These are phyloP conservation scores for Halisarca cf. caerulea DNA, from an alignment of 37 sponge, comb jelly and placozoan genomes.

Conservation along the genomic window DNA sequence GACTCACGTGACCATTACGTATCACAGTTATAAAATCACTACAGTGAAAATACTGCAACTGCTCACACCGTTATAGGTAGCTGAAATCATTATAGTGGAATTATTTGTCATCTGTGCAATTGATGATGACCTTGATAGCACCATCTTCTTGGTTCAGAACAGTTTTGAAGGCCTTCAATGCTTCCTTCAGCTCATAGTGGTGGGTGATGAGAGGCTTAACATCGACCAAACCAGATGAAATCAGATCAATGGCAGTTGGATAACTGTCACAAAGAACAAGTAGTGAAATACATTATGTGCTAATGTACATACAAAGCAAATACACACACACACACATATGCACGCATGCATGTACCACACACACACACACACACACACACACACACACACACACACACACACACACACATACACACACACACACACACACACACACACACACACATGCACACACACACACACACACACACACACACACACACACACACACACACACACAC, in stretches of 20 bases:
- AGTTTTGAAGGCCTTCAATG: constrained; percentile 74
- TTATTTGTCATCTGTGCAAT: neutral
- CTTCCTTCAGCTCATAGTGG: constrained; percentile 68
- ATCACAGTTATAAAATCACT: neutral
- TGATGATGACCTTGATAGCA: constrained; percentile 89
- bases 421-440: too few relatives aligned
- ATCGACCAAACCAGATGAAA: constrained; percentile 77
- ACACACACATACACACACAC: too few relatives aligned
- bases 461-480: too few relatives aligned
- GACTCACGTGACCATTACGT: too few relatives aligned
- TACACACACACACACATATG: too few relatives aligned
- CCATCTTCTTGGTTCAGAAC: constrained; percentile 78
- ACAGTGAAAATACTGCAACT: neutral
- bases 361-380: too few relatives aligned
- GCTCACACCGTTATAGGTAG: neutral
- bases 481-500: too few relatives aligned
- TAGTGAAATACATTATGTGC: too few relatives aligned
- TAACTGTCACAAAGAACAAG: constrained; percentile 75
- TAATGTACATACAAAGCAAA: too few relatives aligned
- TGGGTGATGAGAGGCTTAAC: constrained; percentile 93
- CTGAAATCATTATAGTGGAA: neutral
- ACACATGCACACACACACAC: too few relatives aligned
- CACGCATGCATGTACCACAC: too few relatives aligned
- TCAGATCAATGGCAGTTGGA: constrained; percentile 86
- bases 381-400: too few relatives aligned